Conservation (phyloP, 2,797 vertebrate species). For the Enteromius unitaeniatus region DNA sequence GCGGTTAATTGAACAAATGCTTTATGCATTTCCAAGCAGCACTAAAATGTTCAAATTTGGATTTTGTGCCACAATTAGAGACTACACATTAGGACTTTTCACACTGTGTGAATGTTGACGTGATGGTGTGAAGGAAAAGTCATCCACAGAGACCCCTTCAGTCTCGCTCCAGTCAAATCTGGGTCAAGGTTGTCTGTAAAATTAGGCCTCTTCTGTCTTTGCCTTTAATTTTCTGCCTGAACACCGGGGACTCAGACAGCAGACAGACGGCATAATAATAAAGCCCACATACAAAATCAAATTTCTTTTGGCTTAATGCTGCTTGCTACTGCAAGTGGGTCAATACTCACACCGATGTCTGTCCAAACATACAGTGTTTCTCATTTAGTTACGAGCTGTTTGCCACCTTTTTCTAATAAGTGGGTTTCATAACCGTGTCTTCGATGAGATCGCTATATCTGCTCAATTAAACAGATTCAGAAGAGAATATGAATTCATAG, state of each 20-base stretch:
- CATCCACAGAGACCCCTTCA: constrained; percentile 24
- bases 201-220: constrained; percentile 14
- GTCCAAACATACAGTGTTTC: constrained; percentile 33
- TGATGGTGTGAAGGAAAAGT: not conserved
- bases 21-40: constrained; percentile 18
- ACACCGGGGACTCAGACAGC: constrained; percentile 29
- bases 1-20: constrained; percentile 24
- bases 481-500: constrained; percentile 30
- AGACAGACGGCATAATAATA: constrained; percentile 35
- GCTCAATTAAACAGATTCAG: constrained; percentile 39
- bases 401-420: constrained; percentile 18
- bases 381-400: constrained; percentile 7
- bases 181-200: constrained; percentile 61
- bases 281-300: constrained; percentile 22
- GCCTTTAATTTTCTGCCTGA: constrained; percentile 16
- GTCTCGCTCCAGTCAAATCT: constrained; percentile 42
- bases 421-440: constrained; percentile 23
- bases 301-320: constrained; percentile 20
- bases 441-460: constrained; percentile 14
- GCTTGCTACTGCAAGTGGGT: constrained; percentile 50
- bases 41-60: not conserved
- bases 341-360: constrained; percentile 28
- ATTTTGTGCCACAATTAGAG: constrained; percentile 12
- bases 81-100: not conserved
- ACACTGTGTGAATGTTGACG: not conserved